phyloP scores from a whole-genome alignment of 2,797 vertebrate species.

The Centroberyx gerrardi region DNA sequence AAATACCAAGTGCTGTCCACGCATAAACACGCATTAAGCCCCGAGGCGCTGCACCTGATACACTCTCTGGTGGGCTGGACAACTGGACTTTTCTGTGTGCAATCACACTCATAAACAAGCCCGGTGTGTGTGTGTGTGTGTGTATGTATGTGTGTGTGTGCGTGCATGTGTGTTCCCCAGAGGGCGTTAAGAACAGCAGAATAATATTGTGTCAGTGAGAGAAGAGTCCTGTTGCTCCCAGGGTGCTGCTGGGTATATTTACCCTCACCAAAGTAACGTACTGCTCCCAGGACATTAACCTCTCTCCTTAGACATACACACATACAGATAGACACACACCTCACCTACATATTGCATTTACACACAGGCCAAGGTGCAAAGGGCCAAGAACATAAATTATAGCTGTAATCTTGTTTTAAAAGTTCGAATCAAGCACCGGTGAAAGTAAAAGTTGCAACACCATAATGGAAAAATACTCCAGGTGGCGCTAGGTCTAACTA shows the following conservation, averaged over 20 bases:
- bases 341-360: neutral
- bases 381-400: neutral
- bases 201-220: slow-evolving; percentile 83
- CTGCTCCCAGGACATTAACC: slow-evolving; percentile 69
- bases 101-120: slow-evolving; percentile 74
- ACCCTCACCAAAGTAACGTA: slow-evolving; percentile 75
- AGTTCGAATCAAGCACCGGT: neutral
- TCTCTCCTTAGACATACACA: slow-evolving; percentile 44
- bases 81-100: slow-evolving; percentile 63
- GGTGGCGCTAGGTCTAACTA: too few relatives aligned
- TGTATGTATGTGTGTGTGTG: slow-evolving; percentile 39
- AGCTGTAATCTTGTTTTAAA: slow-evolving; percentile 3
- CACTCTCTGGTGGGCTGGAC: slow-evolving; percentile 53
- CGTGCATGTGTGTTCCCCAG: slow-evolving; percentile 50
- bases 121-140: slow-evolving; percentile 52
- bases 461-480: too few relatives aligned
- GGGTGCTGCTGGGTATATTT: slow-evolving; percentile 76
- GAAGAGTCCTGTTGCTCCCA: slow-evolving; percentile 69
- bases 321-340: neutral
- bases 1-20: slow-evolving; percentile 29
- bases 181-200: slow-evolving; percentile 74
- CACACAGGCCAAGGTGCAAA: neutral
- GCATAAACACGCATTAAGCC: slow-evolving; percentile 28
- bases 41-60: slow-evolving; percentile 49
- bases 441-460: too few relatives aligned